Conservation (phyloP, 2,113 vertebrate genomes). For the Girardinichthys multiradiatus region DNA sequence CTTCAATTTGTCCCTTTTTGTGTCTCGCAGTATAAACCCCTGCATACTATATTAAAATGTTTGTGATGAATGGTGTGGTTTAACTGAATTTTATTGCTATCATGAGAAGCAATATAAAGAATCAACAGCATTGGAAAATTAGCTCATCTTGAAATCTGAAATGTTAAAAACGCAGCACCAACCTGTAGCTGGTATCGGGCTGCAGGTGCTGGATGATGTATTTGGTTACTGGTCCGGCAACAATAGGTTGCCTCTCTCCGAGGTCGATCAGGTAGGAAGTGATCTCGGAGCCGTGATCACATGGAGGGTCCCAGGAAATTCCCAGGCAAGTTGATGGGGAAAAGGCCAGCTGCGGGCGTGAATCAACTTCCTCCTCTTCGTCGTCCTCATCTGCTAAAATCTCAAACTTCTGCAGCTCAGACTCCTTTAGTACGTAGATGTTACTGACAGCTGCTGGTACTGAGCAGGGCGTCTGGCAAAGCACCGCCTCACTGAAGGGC, state of each 20-base stretch:
- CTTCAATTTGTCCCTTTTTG: background rate
- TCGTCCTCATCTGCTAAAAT: constrained; percentile 51
- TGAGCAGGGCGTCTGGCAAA: constrained; percentile 91
- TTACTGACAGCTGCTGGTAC: constrained; percentile 90
- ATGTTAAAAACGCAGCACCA: background rate
- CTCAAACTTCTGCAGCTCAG: constrained; percentile 76
- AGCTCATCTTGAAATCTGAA: background rate
- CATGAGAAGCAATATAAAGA: background rate
- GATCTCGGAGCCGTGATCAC: constrained; percentile 93
- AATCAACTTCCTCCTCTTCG: constrained; percentile 59
- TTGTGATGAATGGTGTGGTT: background rate
- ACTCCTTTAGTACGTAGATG: constrained; percentile 86
- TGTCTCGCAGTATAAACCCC: background rate
- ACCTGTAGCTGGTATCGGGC: constrained; percentile 98
- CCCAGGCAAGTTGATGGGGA: constrained; percentile 94
- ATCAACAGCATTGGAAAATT: background rate
- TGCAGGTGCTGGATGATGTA: constrained; percentile 90
- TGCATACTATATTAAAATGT: background rate
- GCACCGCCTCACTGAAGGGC: constrained; percentile 89
- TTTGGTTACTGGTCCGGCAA: constrained; percentile 85
- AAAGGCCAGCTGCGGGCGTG: constrained; percentile 70
- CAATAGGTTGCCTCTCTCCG: constrained; percentile 90
- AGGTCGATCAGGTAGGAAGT: constrained; percentile 94
- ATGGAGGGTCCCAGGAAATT: constrained; percentile 90
- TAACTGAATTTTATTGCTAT: too few relatives aligned